A percentile compares a stretch with the other conserved stretches of the same genome.
These are phyloP conservation scores for Loris lydekkerianus DNA, from an alignment of 2,797 vertebrate genomes.

Conservation along the genomic window DNA sequence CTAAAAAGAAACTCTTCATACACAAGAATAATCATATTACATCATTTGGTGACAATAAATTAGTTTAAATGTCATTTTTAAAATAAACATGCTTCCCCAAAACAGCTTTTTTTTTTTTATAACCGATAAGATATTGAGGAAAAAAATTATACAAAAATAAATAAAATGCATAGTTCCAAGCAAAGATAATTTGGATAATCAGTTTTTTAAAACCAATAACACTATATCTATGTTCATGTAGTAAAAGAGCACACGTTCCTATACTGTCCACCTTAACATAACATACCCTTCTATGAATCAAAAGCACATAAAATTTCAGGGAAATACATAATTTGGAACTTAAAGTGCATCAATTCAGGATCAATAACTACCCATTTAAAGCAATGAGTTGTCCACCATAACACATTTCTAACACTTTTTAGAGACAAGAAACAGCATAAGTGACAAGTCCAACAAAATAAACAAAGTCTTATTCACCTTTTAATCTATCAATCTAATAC, in stretches of 20 bases:
- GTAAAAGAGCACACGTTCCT: background rate
- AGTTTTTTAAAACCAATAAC: constrained; percentile 47
- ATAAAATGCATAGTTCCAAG: background rate
- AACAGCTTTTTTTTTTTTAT: constrained; percentile 10
- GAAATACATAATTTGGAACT: constrained; percentile 18
- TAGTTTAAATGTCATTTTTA: constrained; percentile 38
- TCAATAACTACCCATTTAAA: constrained; percentile 54
- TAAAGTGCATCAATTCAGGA: constrained; percentile 53
- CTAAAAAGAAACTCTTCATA: constrained; percentile 23
- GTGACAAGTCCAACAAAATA: constrained; percentile 15
- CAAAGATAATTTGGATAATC: constrained; percentile 44
- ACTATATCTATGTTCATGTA: background rate
- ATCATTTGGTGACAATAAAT: constrained; percentile 44
- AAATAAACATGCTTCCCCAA: constrained; percentile 32
- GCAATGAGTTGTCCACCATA: background rate
- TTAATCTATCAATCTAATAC: constrained; percentile 28
- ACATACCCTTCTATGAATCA: background rate
- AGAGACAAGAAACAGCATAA: constrained; percentile 42
- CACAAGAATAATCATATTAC: constrained; percentile 14
- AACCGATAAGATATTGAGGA: background rate
- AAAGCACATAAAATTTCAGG: constrained; percentile 22
- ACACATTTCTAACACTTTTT: constrained; percentile 39
- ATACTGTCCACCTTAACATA: background rate
- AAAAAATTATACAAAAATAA: constrained; percentile 20
- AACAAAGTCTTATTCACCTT: constrained; percentile 5